Evolutionary conservation across 2,113 vertebrate species (phyloP).

Genomic region (Noturus placidus): DNA sequence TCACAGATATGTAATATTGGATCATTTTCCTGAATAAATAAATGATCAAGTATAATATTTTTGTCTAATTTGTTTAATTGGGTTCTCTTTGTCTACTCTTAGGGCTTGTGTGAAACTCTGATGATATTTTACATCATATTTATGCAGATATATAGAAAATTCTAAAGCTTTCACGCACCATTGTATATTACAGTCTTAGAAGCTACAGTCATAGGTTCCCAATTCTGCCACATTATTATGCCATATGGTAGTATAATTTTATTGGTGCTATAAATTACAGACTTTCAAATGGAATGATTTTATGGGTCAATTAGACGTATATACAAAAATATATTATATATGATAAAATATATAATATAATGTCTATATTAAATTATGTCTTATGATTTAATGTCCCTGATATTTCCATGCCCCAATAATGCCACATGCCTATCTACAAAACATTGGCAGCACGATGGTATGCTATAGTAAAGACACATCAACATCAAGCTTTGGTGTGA

Average conservation of each 20-base stretch:
- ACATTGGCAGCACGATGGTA: background rate
- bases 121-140: no score
- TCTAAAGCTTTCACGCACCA: no score
- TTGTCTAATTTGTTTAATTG: no score
- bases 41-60: no score
- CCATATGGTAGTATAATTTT: background rate
- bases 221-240: background rate
- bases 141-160: no score
- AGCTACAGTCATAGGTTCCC: background rate
- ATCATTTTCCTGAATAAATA: no score
- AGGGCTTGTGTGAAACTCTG: no score
- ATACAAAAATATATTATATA: no score
- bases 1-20: no score
- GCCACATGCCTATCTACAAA: background rate
- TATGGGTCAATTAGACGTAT: background rate
- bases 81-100: no score
- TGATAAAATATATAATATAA: background rate
- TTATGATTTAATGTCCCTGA: background rate
- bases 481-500: background rate
- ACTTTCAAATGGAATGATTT: slow-evolving; percentile 17
- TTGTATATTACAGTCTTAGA: background rate
- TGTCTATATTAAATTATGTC: background rate
- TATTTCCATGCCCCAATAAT: background rate
- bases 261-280: background rate
- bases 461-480: background rate